These are phyloP conservation scores for Syngnathus floridae DNA, from an alignment of 2,113 vertebrate species.

Conservation along the genomic window DNA sequence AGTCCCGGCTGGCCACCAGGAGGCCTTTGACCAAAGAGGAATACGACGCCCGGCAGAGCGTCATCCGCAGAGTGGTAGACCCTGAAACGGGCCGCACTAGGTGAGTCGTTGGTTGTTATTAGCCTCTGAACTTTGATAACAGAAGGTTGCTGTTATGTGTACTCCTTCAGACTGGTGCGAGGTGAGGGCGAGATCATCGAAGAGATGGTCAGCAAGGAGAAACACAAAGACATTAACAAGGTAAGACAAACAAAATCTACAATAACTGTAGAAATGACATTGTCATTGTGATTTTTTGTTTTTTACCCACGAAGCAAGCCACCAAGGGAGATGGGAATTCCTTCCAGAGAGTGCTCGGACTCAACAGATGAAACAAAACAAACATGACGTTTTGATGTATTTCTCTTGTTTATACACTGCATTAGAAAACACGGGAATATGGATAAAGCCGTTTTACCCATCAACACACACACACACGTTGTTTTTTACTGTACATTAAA, in stretches of 20 bases:
- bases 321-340: slow-evolving; percentile 81
- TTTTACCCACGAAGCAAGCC: slow-evolving; percentile 72
- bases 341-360: slow-evolving; percentile 81
- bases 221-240: slow-evolving; percentile 93
- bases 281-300: slow-evolving; percentile 12
- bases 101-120: slow-evolving; percentile 47
- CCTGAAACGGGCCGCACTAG: slow-evolving; percentile 87
- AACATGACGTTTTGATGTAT: slow-evolving; percentile 28
- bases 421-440: slow-evolving; percentile 59
- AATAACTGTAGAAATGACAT: background rate
- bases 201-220: slow-evolving; percentile 89
- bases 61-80: slow-evolving; percentile 87
- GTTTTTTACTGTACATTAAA: too few species aligned
- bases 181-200: slow-evolving; percentile 94
- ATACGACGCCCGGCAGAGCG: slow-evolving; percentile 87
- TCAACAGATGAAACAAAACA: slow-evolving; percentile 34
- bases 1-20: slow-evolving; percentile 87
- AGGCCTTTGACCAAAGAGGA: slow-evolving; percentile 95
- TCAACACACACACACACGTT: slow-evolving; percentile 6
- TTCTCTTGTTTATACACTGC: slow-evolving; percentile 70
- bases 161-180: slow-evolving; percentile 79
- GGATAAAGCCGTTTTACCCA: slow-evolving; percentile 70
- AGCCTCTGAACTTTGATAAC: background rate
- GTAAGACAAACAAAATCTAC: slow-evolving; percentile 49
- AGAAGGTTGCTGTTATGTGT: background rate